A percentile compares a stretch with the other conserved stretches of the same genome.
These are phyloP conservation scores for Porites australiensis DNA, from an alignment of 64 coral and sea anemone genomes.

Conservation along the genomic window DNA sequence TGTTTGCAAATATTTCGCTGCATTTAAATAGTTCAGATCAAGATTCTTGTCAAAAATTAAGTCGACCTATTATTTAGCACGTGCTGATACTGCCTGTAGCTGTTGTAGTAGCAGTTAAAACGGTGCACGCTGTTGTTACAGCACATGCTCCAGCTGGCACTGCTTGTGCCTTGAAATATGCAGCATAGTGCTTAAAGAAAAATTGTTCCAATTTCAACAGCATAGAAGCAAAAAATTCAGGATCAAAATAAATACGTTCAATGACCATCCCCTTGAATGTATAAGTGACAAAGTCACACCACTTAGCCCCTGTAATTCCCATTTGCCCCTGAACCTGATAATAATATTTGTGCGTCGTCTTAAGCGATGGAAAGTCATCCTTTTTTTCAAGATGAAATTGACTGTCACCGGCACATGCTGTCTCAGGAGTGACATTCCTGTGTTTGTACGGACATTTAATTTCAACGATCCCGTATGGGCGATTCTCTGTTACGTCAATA, in stretches of 20 bases:
- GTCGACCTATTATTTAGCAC: too few relatives aligned
- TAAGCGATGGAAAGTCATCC: conserved; percentile 20
- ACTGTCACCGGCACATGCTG: conserved; percentile 48
- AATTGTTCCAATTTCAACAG: neutral
- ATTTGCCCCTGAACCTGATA: conserved; percentile 1
- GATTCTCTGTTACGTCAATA: conserved; percentile 27
- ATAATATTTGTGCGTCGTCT: conserved; percentile 62
- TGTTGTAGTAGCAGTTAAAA: too few relatives aligned
- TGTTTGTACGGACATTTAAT: conserved; percentile 55
- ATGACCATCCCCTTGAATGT: conserved; percentile 8
- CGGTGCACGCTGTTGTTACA: too few relatives aligned
- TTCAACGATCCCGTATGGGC: conserved; percentile 55
- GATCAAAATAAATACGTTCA: neutral
- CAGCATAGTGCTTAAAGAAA: conserved; percentile 5
- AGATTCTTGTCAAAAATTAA: too few relatives aligned
- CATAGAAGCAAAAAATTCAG: neutral
- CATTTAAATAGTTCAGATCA: too few relatives aligned
- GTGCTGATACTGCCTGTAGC: too few relatives aligned
- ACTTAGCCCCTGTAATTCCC: neutral
- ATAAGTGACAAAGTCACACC: neutral
- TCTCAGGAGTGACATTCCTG: conserved; percentile 39
- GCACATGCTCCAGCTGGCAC: neutral
- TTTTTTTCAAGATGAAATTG: conserved; percentile 54
- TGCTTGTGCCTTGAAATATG: neutral
- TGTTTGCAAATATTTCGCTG: too few relatives aligned